These are phyloP conservation scores for Lucinisca nassula DNA, from an alignment of 2,888 invertebrate genomes.

Conservation along the genomic window DNA sequence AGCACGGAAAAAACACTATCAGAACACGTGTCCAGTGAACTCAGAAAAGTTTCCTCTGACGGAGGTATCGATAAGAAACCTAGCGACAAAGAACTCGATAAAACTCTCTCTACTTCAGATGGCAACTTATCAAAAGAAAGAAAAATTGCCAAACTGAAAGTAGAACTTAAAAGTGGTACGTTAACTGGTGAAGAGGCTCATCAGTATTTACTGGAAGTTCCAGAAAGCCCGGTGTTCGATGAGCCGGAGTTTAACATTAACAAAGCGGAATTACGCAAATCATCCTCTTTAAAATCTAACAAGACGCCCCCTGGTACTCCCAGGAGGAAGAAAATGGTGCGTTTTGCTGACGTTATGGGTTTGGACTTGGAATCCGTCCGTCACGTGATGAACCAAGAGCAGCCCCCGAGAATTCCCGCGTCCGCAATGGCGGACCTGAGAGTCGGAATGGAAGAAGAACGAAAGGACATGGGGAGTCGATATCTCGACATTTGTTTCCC, in stretches of 20 bases:
- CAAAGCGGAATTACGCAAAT: slow-evolving; percentile 79
- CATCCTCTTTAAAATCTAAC: slow-evolving; percentile 91
- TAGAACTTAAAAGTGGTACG: slow-evolving; percentile 35
- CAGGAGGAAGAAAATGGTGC: slow-evolving; percentile 95
- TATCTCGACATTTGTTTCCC: slow-evolving; percentile 94
- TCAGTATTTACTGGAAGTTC: slow-evolving; percentile 48
- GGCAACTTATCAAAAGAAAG: slow-evolving; percentile 9
- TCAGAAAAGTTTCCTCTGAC: slow-evolving; percentile 29
- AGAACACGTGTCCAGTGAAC: slow-evolving; percentile 45
- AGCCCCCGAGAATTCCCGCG: slow-evolving; percentile 86
- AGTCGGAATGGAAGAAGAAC: slow-evolving; percentile 75
- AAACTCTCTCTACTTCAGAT: not conserved
- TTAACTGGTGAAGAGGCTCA: slow-evolving; percentile 20
- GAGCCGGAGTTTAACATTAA: slow-evolving; percentile 84
- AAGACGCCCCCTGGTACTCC: slow-evolving; percentile 98
- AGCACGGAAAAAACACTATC: slow-evolving; percentile 58
- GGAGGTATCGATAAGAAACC: not conserved
- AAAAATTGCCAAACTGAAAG: slow-evolving; percentile 48
- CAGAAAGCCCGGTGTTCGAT: slow-evolving; percentile 76
- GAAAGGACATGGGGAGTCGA: slow-evolving; percentile 76
- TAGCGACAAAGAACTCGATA: not conserved
- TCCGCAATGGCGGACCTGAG: slow-evolving; percentile 84
- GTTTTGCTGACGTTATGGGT: slow-evolving; percentile 98
- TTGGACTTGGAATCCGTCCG: slow-evolving; percentile 96
- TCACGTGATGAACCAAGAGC: slow-evolving; percentile 85